Percentiles rank a stretch among this genome's conserved stretches.
Conservation (phyloP, 2,797 vertebrate genomes). For the Clamator glandarius region DNA sequence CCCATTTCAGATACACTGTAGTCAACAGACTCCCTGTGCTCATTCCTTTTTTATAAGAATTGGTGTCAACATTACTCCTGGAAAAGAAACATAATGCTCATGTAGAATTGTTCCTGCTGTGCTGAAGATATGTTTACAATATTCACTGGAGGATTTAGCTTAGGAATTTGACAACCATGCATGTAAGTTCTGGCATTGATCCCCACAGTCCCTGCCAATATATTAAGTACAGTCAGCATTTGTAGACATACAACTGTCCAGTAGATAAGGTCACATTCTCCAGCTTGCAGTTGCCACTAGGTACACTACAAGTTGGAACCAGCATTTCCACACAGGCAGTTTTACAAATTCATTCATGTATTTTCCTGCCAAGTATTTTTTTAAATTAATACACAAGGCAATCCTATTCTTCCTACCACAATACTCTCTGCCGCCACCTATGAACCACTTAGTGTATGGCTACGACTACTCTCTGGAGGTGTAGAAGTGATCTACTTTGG, state of each 20-base stretch:
- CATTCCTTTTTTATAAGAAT: conserved; percentile 29
- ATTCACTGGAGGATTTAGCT: conserved; percentile 11
- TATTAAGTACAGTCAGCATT: neutral
- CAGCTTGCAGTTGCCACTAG: neutral
- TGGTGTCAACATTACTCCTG: conserved; percentile 1
- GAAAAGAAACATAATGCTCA: neutral
- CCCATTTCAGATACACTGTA: neutral
- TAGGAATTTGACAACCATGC: conserved; percentile 1
- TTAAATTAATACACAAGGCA: conserved; percentile 14
- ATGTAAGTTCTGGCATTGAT: conserved; percentile 5
- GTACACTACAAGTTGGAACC: neutral
- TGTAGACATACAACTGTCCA: neutral
- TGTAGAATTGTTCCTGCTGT: conserved; percentile 40
- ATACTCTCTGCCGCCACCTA: neutral
- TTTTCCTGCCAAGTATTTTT: neutral
- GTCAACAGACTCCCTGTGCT: neutral
- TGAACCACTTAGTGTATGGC: neutral
- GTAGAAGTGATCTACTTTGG: neutral
- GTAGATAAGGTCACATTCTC: neutral
- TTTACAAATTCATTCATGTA: neutral
- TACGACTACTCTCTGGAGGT: neutral
- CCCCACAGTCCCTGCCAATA: neutral
- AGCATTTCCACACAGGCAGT: neutral
- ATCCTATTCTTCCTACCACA: neutral
- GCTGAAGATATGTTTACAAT: conserved; percentile 16